Evolutionary conservation across 2,797 vertebrate genomes (phyloP).

Genomic region (Pantherophis alleghaniensis): DNA sequence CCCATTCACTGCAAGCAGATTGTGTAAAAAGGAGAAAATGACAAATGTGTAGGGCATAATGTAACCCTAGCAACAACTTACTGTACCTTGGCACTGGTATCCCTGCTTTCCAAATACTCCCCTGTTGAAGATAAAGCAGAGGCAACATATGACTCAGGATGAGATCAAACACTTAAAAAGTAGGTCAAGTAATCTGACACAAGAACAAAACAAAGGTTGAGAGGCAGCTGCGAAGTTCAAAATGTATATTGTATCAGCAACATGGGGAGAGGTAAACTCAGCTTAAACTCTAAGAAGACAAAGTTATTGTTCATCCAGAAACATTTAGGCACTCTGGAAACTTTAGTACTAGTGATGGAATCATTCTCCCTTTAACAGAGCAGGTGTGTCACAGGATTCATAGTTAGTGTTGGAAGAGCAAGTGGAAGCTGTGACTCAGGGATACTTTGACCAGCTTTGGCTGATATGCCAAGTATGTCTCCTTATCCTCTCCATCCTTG

Average conservation of each 20-base stretch:
- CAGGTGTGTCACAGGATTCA: neutral
- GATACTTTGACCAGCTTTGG: neutral
- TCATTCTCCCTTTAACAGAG: neutral
- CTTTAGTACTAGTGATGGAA: neutral
- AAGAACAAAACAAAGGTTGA: neutral
- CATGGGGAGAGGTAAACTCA: neutral
- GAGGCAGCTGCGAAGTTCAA: neutral
- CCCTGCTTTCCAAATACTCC: constrained; percentile 97
- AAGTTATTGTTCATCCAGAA: neutral
- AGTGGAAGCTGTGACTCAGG: neutral
- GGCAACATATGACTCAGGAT: neutral
- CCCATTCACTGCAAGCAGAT: neutral
- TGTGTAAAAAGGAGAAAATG: neutral
- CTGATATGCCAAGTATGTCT: neutral
- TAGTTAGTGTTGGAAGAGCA: neutral
- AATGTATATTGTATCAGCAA: neutral
- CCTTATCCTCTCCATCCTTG: neutral
- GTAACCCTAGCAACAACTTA: neutral
- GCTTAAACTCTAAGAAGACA: neutral
- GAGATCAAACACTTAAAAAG: neutral
- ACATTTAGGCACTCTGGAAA: neutral
- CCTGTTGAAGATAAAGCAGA: constrained; percentile 77
- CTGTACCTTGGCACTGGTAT: constrained; percentile 97
- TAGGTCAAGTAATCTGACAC: neutral
- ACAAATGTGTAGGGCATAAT: neutral